phyloP scores from a whole-genome alignment of 2,888 invertebrate genomes.

The Tetheella fluctuosa region DNA sequence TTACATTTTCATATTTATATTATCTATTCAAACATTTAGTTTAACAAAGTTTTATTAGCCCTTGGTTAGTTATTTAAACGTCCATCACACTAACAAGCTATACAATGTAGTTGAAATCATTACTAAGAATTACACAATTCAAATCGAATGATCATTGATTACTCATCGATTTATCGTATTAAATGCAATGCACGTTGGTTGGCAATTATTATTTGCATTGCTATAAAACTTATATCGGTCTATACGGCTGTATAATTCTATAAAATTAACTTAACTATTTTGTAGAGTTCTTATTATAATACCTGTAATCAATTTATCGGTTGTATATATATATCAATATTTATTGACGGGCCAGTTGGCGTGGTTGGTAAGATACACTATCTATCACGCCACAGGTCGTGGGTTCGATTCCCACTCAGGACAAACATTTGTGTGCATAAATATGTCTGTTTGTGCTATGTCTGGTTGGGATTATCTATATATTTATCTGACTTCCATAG shows the following conservation, averaged over 20 bases:
- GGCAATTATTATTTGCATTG: neutral
- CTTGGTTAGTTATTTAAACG: neutral
- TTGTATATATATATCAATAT: too few species aligned
- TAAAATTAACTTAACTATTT: neutral
- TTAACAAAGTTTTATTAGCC: neutral
- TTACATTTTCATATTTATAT: neutral
- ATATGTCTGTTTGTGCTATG: too few species aligned
- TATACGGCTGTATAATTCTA: neutral
- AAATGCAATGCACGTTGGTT: neutral
- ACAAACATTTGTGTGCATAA: too few species aligned
- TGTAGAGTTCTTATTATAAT: neutral
- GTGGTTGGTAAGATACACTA: too few species aligned
- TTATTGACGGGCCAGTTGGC: too few species aligned
- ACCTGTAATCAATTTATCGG: neutral
- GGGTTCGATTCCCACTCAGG: too few species aligned
- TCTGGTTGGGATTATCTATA: too few species aligned
- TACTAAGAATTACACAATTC: neutral
- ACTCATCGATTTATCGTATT: neutral
- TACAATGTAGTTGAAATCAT: neutral
- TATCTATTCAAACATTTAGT: neutral
- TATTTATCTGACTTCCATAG: too few species aligned
- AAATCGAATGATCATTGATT: constrained; percentile 2
- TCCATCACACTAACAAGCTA: constrained; percentile 1
- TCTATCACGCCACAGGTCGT: too few species aligned
- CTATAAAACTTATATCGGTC: neutral